Conservation (phyloP, 2,888 invertebrate genomes). For the Troides helena region DNA sequence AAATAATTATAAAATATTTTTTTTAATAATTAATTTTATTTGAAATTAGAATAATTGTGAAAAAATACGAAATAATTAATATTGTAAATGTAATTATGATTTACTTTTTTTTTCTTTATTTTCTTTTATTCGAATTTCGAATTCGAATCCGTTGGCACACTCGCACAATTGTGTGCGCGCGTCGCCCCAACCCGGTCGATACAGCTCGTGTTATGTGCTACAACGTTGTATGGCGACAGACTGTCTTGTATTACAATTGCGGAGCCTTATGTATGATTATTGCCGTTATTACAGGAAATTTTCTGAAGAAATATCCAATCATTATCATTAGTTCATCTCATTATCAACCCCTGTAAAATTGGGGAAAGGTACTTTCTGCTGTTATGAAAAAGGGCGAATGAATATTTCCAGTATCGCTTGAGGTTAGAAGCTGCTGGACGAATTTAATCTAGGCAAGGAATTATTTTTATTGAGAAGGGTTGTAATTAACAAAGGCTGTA, state of each 20-base stretch:
- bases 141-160: constrained; percentile 43
- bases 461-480: too few species aligned
- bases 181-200: constrained; percentile 69
- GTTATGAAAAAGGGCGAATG: too few species aligned
- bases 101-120: not conserved
- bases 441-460: too few species aligned
- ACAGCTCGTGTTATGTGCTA: constrained; percentile 64
- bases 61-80: not conserved
- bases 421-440: too few species aligned
- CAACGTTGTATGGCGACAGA: constrained; percentile 69
- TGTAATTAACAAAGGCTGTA: too few species aligned
- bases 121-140: constrained; percentile 27
- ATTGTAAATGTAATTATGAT: not conserved
- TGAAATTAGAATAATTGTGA: not conserved
- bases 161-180: constrained; percentile 66
- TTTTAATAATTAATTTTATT: not conserved
- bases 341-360: too few species aligned
- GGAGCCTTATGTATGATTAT: constrained; percentile 42
- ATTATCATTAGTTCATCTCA: too few species aligned
- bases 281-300: constrained; percentile 30
- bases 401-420: too few species aligned
- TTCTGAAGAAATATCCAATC: constrained; percentile 8
- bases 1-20: constrained; percentile 8
- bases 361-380: too few species aligned
- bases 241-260: constrained; percentile 72